Conservation (phyloP, 2,797 vertebrate genomes). For the Nyctibius grandis region DNA sequence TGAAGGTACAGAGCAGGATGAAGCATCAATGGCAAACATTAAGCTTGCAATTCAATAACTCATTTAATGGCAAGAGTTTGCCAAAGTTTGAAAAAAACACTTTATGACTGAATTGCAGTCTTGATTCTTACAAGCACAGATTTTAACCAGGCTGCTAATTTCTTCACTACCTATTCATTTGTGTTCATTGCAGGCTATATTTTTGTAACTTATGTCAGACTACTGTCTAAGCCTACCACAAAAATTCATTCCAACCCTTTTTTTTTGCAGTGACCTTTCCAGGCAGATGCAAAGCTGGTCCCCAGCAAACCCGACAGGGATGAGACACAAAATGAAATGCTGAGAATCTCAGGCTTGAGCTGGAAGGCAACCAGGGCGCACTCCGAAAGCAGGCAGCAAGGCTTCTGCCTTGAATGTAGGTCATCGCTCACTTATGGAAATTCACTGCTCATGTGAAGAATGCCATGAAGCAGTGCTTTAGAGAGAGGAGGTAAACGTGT, state of each 20-base stretch:
- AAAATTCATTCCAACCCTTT: neutral
- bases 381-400: neutral
- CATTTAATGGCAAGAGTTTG: neutral
- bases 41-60: neutral
- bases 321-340: conserved; percentile 59
- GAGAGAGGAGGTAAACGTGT: neutral
- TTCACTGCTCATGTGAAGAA: neutral
- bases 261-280: neutral
- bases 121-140: neutral
- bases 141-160: neutral
- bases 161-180: neutral
- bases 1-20: neutral
- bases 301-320: neutral
- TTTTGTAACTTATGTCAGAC: conserved; percentile 14
- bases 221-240: neutral
- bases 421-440: conserved; percentile 44
- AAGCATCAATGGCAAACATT: neutral
- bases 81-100: neutral
- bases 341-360: conserved; percentile 44
- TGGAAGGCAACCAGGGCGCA: conserved; percentile 56
- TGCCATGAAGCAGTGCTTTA: neutral
- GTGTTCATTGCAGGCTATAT: neutral
- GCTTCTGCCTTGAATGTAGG: conserved; percentile 57
- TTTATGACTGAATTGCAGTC: neutral
- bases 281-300: neutral